Conservation (phyloP, 1,140 invertebrate species). For the Medauroidea extradentata region DNA sequence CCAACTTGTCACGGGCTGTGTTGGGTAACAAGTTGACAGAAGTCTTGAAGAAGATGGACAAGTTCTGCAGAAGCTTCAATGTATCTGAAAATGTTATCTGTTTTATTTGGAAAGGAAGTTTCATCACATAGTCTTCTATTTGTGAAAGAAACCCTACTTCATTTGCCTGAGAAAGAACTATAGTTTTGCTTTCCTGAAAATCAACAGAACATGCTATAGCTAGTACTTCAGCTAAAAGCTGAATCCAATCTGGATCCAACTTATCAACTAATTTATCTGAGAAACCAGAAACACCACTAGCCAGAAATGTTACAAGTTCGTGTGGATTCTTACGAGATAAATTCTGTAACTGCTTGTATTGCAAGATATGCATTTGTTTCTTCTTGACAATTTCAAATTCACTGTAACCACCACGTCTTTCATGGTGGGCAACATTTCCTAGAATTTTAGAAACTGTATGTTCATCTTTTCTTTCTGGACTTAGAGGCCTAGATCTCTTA, state of each 20-base stretch:
- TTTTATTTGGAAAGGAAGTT: not conserved
- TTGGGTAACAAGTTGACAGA: not conserved
- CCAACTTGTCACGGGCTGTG: not conserved
- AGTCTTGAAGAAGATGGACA: not conserved
- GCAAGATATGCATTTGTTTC: no score
- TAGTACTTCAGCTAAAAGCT: conserved; percentile 31
- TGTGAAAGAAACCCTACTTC: conserved; percentile 39
- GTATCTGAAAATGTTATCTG: not conserved
- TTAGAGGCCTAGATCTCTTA: no score
- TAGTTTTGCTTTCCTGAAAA: conserved; percentile 39
- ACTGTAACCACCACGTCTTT: no score
- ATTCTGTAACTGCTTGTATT: no score
- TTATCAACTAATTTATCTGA: conserved; percentile 9
- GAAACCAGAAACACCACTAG: conserved; percentile 4
- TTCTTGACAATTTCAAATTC: no score
- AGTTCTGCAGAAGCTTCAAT: not conserved
- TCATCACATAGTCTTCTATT: not conserved
- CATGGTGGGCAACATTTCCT: no score
- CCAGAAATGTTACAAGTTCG: conserved; percentile 12
- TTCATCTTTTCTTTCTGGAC: no score
- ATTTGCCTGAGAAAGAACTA: conserved; percentile 37
- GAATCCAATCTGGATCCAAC: conserved; percentile 19
- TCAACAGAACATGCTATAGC: conserved; percentile 37
- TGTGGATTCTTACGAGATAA: no score
- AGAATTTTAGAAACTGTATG: no score